Evolutionary conservation across 1,140 invertebrate genomes (phyloP), one percentile per base, ranked within the genome.

Genomic region (Drosophila pandora): DNA sequence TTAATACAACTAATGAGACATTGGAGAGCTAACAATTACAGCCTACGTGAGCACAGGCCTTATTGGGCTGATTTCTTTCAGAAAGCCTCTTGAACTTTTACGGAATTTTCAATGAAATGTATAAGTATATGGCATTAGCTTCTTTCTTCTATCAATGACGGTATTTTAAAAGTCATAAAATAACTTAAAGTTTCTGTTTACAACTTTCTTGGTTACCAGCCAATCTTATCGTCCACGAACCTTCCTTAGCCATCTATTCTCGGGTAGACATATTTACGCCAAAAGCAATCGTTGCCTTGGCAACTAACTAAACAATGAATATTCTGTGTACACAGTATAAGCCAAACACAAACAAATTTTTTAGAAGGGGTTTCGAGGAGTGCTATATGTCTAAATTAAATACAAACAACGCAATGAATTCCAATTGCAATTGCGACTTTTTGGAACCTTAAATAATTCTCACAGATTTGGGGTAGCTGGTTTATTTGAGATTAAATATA

Each of bases 1-100:
- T 72, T 82, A 79, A 82, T 76, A 87, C 71, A 82, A 76, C 55
- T 87, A 88, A 85, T 85, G 78, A 82, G 82, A 61, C 83, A 62
- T 60, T 43, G 73, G 55, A 37, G 68, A 77, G 70, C 71, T 56
- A 76, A 68, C 82, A 88, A 88, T 87, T 88, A 88, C 83, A 59
- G 65, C 83, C 82, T 87, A 87, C 82, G 75, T 87, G 82, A 60
- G 43, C 72, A 68, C 2, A 0, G 2, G 34, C 9, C 23, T 34
- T 50, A 30, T 50, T 34, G 2, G 13, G 28, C 12, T 28, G 22
- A 49, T 49, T 53, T 49, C 10, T 41, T 37, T 13, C 12, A 21
- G n/a, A 82, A 87, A 71, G 71, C 52, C 58, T 52, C 64, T 45
- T 88, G 75, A 87, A 88, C 82, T 64, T 52, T 79, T 88, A 17